Conservation (phyloP, 2,888 invertebrate species). For the Pollenia labialis region DNA sequence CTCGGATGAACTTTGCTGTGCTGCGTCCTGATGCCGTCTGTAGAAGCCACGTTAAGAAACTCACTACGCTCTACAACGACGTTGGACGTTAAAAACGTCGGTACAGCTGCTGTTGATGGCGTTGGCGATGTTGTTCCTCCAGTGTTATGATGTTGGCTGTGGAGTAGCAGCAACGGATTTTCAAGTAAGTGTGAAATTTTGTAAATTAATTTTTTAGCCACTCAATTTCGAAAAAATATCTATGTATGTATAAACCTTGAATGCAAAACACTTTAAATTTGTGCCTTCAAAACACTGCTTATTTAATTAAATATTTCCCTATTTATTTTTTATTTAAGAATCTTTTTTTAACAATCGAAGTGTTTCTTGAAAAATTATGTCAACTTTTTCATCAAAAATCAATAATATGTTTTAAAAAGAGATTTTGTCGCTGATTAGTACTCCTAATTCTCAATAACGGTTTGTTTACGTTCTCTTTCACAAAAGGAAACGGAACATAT, state of each 20-base stretch:
- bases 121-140: conserved; percentile 73
- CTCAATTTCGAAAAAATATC: conserved; percentile 32
- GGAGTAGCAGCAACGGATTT: conserved; percentile 78
- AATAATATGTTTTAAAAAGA: conserved; percentile 37
- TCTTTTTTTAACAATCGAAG: background rate
- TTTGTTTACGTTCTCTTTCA: conserved; percentile 35
- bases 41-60: conserved; percentile 83
- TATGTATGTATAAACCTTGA: background rate
- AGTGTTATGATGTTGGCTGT: conserved; percentile 78
- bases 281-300: background rate
- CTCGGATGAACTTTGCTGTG: conserved; percentile 89
- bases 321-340: conserved; percentile 2
- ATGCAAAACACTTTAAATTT: background rate
- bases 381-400: conserved; percentile 66
- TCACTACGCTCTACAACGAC: conserved; percentile 80
- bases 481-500: conserved; percentile 60
- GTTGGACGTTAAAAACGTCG: conserved; percentile 72
- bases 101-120: conserved; percentile 42
- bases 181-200: conserved; percentile 82
- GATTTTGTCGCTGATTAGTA: background rate
- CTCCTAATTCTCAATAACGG: conserved; percentile 25
- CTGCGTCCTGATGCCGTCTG: conserved; percentile 83
- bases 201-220: conserved; percentile 74
- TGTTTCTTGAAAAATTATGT: conserved; percentile 60
- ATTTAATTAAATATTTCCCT: background rate